phyloP scores from a whole-genome alignment of 2,888 invertebrate genomes.

The Lissonota sp. region DNA sequence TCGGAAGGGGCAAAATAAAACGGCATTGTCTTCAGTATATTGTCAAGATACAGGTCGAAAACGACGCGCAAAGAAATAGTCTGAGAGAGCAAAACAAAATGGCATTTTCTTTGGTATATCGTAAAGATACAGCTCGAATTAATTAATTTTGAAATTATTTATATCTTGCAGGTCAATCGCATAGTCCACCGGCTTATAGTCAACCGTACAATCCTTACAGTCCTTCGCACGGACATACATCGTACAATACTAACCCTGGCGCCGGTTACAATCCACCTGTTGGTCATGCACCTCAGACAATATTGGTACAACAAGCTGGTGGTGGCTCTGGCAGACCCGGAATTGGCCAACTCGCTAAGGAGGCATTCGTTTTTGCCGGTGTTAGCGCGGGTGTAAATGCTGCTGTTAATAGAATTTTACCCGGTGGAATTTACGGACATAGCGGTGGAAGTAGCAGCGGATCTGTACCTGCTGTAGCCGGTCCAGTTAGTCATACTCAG shows the following conservation, averaged over 20 bases:
- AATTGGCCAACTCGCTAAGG: conserved; percentile 82
- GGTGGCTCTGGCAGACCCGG: conserved; percentile 76
- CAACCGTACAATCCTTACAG: conserved; percentile 69
- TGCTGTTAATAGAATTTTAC: conserved; percentile 79
- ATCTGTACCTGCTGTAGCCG: conserved; percentile 71
- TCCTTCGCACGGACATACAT: conserved; percentile 62
- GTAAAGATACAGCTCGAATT: too few relatives aligned
- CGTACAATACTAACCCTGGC: conserved; percentile 61
- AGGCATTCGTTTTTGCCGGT: conserved; percentile 81
- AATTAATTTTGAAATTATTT: too few relatives aligned
- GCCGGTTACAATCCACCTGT: conserved; percentile 70
- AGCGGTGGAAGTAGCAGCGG: conserved; percentile 64
- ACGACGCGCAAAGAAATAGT: too few relatives aligned
- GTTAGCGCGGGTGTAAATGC: conserved; percentile 82
- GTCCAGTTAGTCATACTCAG: conserved; percentile 73
- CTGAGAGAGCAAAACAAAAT: too few relatives aligned
- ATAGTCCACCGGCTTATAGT: conserved; percentile 67
- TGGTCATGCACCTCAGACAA: conserved; percentile 75
- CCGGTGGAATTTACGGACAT: conserved; percentile 75
- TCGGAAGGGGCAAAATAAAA: too few relatives aligned
- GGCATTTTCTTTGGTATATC: too few relatives aligned
- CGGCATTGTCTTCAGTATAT: too few relatives aligned
- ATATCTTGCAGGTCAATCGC: conserved; percentile 44
- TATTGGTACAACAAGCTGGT: conserved; percentile 71
- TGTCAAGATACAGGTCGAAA: too few relatives aligned